Percentiles rank a stretch among this genome's conserved stretches.
phyloP scores from a whole-genome alignment of 2,797 vertebrate species.

The Enteromius paludinosus region DNA sequence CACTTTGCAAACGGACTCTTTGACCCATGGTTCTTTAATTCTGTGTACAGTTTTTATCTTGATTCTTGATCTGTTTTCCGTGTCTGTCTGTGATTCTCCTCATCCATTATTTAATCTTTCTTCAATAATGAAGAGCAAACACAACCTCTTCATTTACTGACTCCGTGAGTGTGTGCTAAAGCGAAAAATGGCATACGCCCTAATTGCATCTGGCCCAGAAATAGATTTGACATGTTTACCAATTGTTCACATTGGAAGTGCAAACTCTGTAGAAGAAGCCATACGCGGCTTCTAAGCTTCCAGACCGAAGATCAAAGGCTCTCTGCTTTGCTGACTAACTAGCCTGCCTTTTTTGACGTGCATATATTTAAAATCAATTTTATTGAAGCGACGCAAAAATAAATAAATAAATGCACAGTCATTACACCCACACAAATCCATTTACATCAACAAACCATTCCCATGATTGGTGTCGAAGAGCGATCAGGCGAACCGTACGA shows the following conservation, averaged over 20 bases:
- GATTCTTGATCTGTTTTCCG: conserved; percentile 12
- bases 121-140: conserved; percentile 29
- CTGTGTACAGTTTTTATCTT: conserved; percentile 8
- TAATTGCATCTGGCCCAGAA: conserved; percentile 30
- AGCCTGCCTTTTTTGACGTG: neutral
- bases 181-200: neutral
- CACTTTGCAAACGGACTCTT: neutral
- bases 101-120: conserved; percentile 43
- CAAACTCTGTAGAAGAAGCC: conserved; percentile 47
- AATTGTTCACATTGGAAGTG: conserved; percentile 18
- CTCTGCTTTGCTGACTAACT: conserved; percentile 25
- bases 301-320: conserved; percentile 29
- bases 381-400: conserved; percentile 19
- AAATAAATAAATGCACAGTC: conserved; percentile 44
- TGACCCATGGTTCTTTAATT: neutral
- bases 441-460: conserved; percentile 43
- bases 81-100: conserved; percentile 12
- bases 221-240: conserved; percentile 36
- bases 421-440: conserved; percentile 41
- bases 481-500: conserved; percentile 1
- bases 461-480: conserved; percentile 32
- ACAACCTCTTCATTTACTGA: conserved; percentile 30
- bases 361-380: conserved; percentile 37
- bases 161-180: neutral
- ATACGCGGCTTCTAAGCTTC: conserved; percentile 21